Evolutionary conservation across 2,888 invertebrate species (phyloP).

Genomic region (Bembecia ichneumoniformis): DNA sequence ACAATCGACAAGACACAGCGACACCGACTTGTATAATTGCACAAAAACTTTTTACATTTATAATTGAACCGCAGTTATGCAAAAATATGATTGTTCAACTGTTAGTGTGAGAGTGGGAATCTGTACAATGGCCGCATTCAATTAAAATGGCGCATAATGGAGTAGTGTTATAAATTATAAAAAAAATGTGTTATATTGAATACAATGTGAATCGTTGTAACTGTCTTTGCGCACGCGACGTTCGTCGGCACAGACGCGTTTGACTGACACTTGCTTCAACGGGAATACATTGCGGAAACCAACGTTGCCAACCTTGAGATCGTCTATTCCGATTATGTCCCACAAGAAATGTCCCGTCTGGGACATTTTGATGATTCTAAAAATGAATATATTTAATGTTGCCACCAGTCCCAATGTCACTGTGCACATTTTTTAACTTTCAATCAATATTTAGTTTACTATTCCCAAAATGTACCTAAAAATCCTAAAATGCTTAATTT

Average conservation of each 20-base stretch:
- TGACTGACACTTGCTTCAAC: background rate
- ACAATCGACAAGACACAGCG: background rate
- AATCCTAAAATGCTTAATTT: too few species aligned
- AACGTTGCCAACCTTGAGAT: background rate
- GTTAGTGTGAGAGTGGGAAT: conserved; percentile 43
- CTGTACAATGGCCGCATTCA: conserved; percentile 42
- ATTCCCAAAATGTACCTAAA: too few species aligned
- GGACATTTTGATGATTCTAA: too few species aligned
- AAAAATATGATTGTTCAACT: background rate
- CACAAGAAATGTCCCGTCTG: too few species aligned
- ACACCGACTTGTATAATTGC: background rate
- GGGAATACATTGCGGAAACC: background rate
- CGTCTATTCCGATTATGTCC: too few species aligned
- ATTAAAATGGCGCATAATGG: conserved; percentile 40
- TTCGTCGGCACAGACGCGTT: conserved; percentile 5
- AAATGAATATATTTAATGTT: too few species aligned
- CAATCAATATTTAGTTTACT: too few species aligned
- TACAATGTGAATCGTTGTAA: conserved; percentile 34
- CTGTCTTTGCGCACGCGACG: conserved; percentile 26
- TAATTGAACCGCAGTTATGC: background rate
- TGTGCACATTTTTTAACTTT: too few species aligned
- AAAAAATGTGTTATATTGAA: conserved; percentile 37
- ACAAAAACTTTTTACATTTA: background rate
- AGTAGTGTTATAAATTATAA: conserved; percentile 25
- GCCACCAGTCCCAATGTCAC: too few species aligned